Percentiles rank a stretch among this genome's conserved stretches.
Conservation (phyloP, 1,140 invertebrate species). For the Neocloeon triangulifer region DNA sequence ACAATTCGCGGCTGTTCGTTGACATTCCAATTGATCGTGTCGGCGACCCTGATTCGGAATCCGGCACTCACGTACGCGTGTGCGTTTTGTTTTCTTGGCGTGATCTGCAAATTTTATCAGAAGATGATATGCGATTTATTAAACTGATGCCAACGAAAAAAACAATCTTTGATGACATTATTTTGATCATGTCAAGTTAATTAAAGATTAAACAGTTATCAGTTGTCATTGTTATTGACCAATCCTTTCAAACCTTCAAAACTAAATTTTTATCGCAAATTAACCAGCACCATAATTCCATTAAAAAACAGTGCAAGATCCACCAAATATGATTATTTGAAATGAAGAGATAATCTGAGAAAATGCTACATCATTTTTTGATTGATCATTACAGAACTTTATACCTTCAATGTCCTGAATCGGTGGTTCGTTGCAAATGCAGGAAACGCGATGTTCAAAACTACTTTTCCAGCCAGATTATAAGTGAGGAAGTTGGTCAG, state of each 20-base stretch:
- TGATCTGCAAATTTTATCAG: slow-evolving; percentile 28
- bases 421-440: slow-evolving; percentile 18
- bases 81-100: slow-evolving; percentile 56
- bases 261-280: no score
- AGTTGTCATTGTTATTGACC: no score
- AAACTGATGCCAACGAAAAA: no score
- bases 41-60: slow-evolving; percentile 39
- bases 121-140: no score
- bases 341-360: no score
- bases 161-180: no score
- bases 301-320: no score
- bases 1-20: slow-evolving; percentile 28
- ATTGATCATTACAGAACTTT: not conserved
- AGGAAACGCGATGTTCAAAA: slow-evolving; percentile 31
- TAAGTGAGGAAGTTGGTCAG: slow-evolving; percentile 28
- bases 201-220: no score
- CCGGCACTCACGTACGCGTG: slow-evolving; percentile 65
- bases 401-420: slow-evolving; percentile 35
- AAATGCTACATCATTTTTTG: slow-evolving; percentile 15
- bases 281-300: no score
- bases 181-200: no score
- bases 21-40: slow-evolving; percentile 16
- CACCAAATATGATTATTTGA: no score
- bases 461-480: slow-evolving; percentile 37
- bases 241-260: no score